These are phyloP conservation scores for Sesamia inferens DNA, from an alignment of 2,888 invertebrate species.

Conservation along the genomic window DNA sequence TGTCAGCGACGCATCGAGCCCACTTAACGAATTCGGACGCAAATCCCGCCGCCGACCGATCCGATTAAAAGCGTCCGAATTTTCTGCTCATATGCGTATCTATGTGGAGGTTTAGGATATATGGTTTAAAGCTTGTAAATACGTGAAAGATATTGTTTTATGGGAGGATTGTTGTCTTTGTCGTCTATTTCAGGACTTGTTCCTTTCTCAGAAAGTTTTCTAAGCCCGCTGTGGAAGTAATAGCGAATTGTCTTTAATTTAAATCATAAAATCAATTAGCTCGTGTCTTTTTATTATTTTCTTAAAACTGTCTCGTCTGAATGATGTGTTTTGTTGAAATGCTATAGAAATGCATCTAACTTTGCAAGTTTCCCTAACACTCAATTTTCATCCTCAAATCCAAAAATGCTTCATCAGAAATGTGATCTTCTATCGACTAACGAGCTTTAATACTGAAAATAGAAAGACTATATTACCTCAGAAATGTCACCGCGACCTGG, in stretches of 20 bases:
- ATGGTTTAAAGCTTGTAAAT: constrained; percentile 6
- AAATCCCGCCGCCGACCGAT: constrained; percentile 51
- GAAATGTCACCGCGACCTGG: constrained; percentile 40
- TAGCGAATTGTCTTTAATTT: neutral
- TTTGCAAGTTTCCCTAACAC: neutral
- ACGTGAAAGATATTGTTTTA: neutral
- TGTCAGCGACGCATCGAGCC: constrained; percentile 59
- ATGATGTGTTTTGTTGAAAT: neutral
- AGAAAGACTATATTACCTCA: constrained; percentile 19
- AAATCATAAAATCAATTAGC: neutral
- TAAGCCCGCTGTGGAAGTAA: too few species aligned
- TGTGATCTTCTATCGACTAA: neutral
- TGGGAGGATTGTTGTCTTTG: too few species aligned
- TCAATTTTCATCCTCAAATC: neutral
- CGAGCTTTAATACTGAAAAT: constrained; percentile 27
- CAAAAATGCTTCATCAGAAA: neutral
- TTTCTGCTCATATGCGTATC: constrained; percentile 45
- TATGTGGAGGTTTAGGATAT: constrained; percentile 16
- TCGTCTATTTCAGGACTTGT: neutral
- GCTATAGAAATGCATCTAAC: neutral
- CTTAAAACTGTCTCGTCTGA: neutral
- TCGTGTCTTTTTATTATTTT: neutral
- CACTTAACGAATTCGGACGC: constrained; percentile 61
- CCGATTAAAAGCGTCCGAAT: constrained; percentile 56
- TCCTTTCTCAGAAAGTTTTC: neutral